Base-by-base conservation (phyloP, 1,140 invertebrate species). In the Penaeus vannamei region DNA sequence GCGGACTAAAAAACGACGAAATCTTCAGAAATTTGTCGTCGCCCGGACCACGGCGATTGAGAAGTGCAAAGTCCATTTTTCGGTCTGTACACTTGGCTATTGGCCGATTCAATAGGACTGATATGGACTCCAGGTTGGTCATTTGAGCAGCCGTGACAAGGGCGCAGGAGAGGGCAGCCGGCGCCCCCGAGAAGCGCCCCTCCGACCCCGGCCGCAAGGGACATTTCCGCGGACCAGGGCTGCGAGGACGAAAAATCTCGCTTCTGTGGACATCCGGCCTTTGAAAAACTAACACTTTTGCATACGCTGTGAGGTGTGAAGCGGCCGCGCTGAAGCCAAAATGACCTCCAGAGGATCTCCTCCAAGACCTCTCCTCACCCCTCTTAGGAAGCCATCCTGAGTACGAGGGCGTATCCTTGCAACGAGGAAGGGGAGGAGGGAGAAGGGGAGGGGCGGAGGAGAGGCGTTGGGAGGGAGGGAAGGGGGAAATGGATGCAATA, bases 21-120 rank as follows among this genome's bases (percentile, higher is more conserved):
- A 84, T 84, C 69, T 80, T 88, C 32, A 29, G 87, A 84, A 84
- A 88, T 61, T 61, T 84, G 81, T 60, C 81, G 53, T 64, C 46
- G 53, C 26, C 79, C 82, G 76, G 64, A 76, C 53, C 22, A 59
- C 60, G 53, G 87, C 87, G 87, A 88, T 84, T 84, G 87, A 84
- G 87, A 88, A 88, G 87, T 88, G 87, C 87, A 88, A 88, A 88
- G 87, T 88, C 87, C 87, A 88, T 88, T 88, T 88, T 88, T 88
- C 87, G 87, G 87, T 88, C 87, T 88, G 81, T 88, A 88, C 87
- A 88, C 87, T 88, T 83, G 81, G 87, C 87, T 88, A 88, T 88
- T 88, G 87, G 87, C 87, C 81, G 82, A 88, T 88, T 88, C 81
- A 88, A 84, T 88, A 80, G 87, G 87, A 88, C 87, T 88, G 87